Conservation (phyloP, 1,140 invertebrate genomes). For the Camponotus pennsylvanicus region DNA sequence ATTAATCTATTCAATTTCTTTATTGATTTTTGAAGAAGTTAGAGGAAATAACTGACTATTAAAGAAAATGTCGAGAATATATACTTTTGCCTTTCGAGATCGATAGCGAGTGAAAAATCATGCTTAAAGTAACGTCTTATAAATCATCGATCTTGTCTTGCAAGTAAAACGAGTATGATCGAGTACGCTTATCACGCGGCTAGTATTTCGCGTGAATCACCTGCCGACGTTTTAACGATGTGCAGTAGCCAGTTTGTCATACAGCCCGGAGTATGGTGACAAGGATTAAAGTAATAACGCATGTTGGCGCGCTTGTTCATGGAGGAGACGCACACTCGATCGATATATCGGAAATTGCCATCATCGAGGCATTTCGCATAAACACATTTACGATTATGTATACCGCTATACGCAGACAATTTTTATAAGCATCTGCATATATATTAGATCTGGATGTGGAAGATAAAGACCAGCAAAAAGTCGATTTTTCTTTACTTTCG, state of each 20-base stretch:
- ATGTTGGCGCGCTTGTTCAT: constrained; percentile 50
- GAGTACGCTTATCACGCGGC: constrained; percentile 68
- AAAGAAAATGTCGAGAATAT: neutral
- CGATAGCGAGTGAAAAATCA: constrained; percentile 11
- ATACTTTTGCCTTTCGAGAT: neutral
- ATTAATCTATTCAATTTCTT: neutral
- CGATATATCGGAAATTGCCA: constrained; percentile 50
- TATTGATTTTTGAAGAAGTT: neutral
- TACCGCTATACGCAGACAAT: no score
- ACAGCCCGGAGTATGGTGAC: constrained; percentile 66
- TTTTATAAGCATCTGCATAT: neutral
- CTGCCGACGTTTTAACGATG: constrained; percentile 73
- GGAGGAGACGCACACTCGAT: constrained; percentile 57
- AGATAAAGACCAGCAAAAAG: neutral
- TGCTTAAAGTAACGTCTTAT: constrained; percentile 25
- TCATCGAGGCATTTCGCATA: neutral
- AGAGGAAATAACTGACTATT: no score
- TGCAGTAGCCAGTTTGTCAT: constrained; percentile 74
- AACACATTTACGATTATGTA: neutral
- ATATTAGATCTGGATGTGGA: neutral
- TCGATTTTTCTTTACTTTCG: neutral
- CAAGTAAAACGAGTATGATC: constrained; percentile 54
- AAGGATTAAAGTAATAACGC: constrained; percentile 74
- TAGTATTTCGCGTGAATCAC: constrained; percentile 75
- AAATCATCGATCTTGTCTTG: constrained; percentile 57